Evolutionary conservation across 53 echinoderm and acorn worm species (phyloP).

Genomic region (Pentamera pediparva): DNA sequence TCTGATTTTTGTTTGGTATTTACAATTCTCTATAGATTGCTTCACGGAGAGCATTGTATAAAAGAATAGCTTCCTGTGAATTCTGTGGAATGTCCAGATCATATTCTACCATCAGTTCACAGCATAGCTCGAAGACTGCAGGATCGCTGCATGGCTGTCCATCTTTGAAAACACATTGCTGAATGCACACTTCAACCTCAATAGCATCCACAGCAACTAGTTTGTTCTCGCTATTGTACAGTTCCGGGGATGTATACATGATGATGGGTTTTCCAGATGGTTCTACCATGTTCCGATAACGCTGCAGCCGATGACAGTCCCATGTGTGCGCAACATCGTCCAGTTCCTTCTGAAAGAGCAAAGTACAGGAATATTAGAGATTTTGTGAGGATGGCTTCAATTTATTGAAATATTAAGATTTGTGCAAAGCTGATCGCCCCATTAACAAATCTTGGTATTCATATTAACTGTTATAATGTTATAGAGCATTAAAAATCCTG

Average conservation of each 20-base stretch:
- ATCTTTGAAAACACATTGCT: constrained; percentile 11
- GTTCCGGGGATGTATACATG: not conserved
- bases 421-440: not conserved
- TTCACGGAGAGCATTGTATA: constrained; percentile 27
- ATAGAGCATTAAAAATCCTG: no score
- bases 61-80: constrained; percentile 29
- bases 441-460: constrained; percentile 1
- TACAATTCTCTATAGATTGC: constrained; percentile 32
- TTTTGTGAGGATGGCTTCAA: not conserved
- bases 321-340: constrained; percentile 32
- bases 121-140: constrained; percentile 9
- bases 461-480: not conserved
- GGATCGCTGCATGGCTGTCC: constrained; percentile 21
- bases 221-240: not conserved
- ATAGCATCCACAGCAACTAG: not conserved
- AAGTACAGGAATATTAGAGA: not conserved
- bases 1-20: not conserved
- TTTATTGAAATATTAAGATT: not conserved
- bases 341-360: constrained; percentile 19
- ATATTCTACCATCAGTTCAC: constrained; percentile 26
- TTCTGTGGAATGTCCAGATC: constrained; percentile 27
- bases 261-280: constrained; percentile 4
- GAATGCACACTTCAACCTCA: not conserved
- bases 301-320: constrained; percentile 35
- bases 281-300: constrained; percentile 8